Percentiles rank a stretch among this genome's conserved stretches.
phyloP scores from a whole-genome alignment of 2,113 vertebrate species.

The Alexandromys fortis region DNA sequence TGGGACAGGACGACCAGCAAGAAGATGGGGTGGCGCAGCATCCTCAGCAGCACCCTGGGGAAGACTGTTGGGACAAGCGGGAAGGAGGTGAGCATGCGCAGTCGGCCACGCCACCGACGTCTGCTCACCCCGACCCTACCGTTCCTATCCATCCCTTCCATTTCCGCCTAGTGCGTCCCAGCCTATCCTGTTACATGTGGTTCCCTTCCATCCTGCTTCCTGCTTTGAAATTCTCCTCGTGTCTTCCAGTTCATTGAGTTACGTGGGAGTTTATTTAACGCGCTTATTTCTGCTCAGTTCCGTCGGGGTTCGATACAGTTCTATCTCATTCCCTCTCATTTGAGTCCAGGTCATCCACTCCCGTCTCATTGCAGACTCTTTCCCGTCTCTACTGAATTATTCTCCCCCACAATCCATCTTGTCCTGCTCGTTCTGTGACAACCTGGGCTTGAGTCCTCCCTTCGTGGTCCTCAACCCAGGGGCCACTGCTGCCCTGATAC shows the following conservation, averaged over 20 bases:
- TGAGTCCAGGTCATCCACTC: background rate
- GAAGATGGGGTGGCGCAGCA: constrained; percentile 90
- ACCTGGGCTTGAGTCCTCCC: background rate
- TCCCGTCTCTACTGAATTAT: background rate
- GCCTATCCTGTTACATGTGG: background rate
- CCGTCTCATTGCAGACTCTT: background rate
- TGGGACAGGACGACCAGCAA: constrained; percentile 94
- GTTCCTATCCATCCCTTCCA: background rate
- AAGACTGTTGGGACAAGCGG: constrained; percentile 87
- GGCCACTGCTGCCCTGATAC: background rate
- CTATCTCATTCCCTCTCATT: background rate
- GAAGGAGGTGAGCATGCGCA: background rate
- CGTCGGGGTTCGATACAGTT: background rate
- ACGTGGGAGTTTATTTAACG: background rate
- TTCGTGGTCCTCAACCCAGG: background rate
- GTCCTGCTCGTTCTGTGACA: background rate
- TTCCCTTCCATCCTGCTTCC: background rate
- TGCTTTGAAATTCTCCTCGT: background rate
- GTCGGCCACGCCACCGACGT: background rate
- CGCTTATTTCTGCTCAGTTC: background rate
- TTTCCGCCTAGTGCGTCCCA: background rate
- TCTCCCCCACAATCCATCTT: too few relatives aligned
- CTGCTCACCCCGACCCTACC: background rate
- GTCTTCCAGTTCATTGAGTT: background rate
- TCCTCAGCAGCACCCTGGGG: constrained; percentile 90